phyloP scores from a whole-genome alignment of 2,888 invertebrate genomes.

The Catocala fraxini region DNA sequence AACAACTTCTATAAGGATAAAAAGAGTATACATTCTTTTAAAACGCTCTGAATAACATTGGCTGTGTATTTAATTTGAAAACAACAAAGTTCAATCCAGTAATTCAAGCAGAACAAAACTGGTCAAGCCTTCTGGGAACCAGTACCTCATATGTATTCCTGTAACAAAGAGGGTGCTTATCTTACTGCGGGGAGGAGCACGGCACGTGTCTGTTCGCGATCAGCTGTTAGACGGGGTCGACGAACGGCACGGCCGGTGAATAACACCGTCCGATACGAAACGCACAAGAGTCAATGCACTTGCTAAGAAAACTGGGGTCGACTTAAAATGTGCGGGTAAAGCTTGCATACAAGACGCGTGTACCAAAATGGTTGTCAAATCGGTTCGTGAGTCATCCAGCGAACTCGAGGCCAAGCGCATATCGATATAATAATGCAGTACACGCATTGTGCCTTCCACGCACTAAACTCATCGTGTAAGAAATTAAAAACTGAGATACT shows the following conservation, averaged over 20 bases:
- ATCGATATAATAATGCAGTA: slow-evolving; percentile 21
- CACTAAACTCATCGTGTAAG: slow-evolving; percentile 13
- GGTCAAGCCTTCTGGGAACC: slow-evolving; percentile 8
- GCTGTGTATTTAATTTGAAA: slow-evolving; percentile 3
- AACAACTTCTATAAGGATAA: background rate
- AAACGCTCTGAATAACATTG: slow-evolving; percentile 2
- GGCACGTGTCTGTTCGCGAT: slow-evolving; percentile 66
- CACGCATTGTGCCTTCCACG: slow-evolving; percentile 14
- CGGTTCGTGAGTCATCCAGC: slow-evolving; percentile 41
- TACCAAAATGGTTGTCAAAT: slow-evolving; percentile 45
- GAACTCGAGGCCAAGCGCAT: slow-evolving; percentile 26
- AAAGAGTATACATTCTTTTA: background rate
- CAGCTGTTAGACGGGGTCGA: slow-evolving; percentile 68
- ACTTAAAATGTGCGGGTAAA: slow-evolving; percentile 52
- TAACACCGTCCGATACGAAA: slow-evolving; percentile 60
- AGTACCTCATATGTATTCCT: slow-evolving; percentile 16
- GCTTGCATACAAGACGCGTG: slow-evolving; percentile 40
- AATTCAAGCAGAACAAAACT: slow-evolving; percentile 21
- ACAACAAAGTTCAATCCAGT: slow-evolving; percentile 11
- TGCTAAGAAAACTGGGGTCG: slow-evolving; percentile 47
- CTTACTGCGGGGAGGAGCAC: slow-evolving; percentile 39
- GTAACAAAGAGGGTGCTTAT: slow-evolving; percentile 43
- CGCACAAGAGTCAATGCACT: slow-evolving; percentile 63
- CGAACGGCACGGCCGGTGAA: slow-evolving; percentile 62
- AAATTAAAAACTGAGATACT: slow-evolving; percentile 11